These are phyloP conservation scores for Phyllotreta striolata DNA, from an alignment of 2,888 invertebrate species.

Conservation along the genomic window DNA sequence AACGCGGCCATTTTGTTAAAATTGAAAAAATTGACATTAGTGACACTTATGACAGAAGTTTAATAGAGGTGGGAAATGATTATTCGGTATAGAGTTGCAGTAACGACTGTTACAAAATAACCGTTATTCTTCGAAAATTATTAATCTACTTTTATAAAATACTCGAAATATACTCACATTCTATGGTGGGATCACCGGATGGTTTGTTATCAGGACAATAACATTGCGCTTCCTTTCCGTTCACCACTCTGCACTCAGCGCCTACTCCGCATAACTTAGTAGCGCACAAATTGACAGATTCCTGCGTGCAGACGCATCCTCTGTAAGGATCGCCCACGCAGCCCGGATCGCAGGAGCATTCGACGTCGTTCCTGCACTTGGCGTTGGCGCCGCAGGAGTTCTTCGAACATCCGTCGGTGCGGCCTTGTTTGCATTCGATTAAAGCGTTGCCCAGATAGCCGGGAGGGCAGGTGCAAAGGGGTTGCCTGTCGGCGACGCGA, in stretches of 20 bases:
- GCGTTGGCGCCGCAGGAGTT: conserved; percentile 88
- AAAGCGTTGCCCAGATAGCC: conserved; percentile 77
- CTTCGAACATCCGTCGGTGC: conserved; percentile 76
- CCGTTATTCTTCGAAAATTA: too few relatives aligned
- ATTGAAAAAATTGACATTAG: too few relatives aligned
- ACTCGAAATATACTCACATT: conserved; percentile 72
- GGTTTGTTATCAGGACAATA: conserved; percentile 85
- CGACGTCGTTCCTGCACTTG: conserved; percentile 78
- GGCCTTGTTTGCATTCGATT: conserved; percentile 73
- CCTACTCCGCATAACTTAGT: conserved; percentile 82
- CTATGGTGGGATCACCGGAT: conserved; percentile 83
- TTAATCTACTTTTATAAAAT: too few relatives aligned
- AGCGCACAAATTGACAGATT: conserved; percentile 76
- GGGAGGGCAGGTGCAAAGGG: conserved; percentile 80
- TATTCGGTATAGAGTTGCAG: too few relatives aligned
- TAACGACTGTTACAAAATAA: too few relatives aligned
- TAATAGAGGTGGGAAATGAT: too few relatives aligned
- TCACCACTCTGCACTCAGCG: conserved; percentile 78
- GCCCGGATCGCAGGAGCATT: conserved; percentile 81
- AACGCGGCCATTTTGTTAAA: too few relatives aligned
- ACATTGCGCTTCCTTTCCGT: conserved; percentile 76
- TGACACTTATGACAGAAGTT: too few relatives aligned
- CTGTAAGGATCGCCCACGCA: conserved; percentile 84
- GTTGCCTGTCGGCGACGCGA: conserved; percentile 75
- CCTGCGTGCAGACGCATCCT: conserved; percentile 79